A percentile compares a stretch with the other conserved stretches of the same genome.
Evolutionary conservation across 2,797 vertebrate genomes (phyloP).

Genomic region (Fistularia tabacaria): DNA sequence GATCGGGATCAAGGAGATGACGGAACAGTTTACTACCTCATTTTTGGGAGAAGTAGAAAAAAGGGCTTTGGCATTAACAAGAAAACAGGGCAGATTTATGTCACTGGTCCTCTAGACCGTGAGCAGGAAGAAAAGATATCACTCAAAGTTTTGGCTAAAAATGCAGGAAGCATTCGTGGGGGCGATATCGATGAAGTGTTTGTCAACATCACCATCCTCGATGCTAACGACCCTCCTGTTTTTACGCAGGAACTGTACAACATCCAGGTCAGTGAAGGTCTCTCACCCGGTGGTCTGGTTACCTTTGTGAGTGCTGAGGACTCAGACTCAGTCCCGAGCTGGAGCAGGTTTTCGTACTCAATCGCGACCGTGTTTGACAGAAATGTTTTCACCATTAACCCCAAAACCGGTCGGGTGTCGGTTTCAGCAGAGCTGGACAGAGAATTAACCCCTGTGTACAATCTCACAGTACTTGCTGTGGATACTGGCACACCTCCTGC

Average conservation of each 20-base stretch:
- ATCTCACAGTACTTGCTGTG: slow-evolving; percentile 87
- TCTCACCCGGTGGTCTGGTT: slow-evolving; percentile 87
- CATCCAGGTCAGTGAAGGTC: slow-evolving; percentile 89
- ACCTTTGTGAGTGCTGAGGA: slow-evolving; percentile 95
- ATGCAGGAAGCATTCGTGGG: slow-evolving; percentile 88
- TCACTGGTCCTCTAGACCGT: slow-evolving; percentile 88
- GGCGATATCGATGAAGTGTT: slow-evolving; percentile 95
- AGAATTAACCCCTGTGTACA: slow-evolving; percentile 87
- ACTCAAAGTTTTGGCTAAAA: slow-evolving; percentile 93
- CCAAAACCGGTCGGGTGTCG: slow-evolving; percentile 92
- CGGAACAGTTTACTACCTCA: slow-evolving; percentile 92
- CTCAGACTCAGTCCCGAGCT: slow-evolving; percentile 94
- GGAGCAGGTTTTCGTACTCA: slow-evolving; percentile 95
- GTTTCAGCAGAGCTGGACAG: slow-evolving; percentile 90
- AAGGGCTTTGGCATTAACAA: slow-evolving; percentile 90
- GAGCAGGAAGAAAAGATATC: slow-evolving; percentile 94
- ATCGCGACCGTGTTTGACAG: slow-evolving; percentile 83
- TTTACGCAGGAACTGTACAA: slow-evolving; percentile 88
- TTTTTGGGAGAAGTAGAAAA: slow-evolving; percentile 91
- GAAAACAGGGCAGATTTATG: slow-evolving; percentile 89
- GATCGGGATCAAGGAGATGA: slow-evolving; percentile 93
- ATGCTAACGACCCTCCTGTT: slow-evolving; percentile 94
- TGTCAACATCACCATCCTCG: slow-evolving; percentile 92
- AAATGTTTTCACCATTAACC: slow-evolving; percentile 88
- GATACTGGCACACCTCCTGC: slow-evolving; percentile 88